Conservation (phyloP, 2,797 vertebrate genomes). For the Lepus oiostolus region DNA sequence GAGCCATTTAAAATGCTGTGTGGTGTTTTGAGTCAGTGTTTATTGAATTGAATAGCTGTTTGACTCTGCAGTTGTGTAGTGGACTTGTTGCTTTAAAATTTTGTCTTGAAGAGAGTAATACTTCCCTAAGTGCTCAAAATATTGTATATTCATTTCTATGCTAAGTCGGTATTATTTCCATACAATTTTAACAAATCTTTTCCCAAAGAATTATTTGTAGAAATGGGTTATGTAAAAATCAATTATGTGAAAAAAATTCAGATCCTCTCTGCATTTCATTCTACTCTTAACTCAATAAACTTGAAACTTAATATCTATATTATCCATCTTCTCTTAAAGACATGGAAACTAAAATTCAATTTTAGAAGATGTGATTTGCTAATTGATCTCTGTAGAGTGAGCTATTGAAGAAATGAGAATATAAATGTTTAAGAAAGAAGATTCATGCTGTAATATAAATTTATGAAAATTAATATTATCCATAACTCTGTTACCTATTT, state of each 20-base stretch:
- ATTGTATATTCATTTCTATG: conserved; percentile 28
- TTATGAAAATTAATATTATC: conserved; percentile 51
- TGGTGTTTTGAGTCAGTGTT: not conserved
- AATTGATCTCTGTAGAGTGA: conserved; percentile 55
- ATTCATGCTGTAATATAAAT: not conserved
- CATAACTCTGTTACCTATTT: not conserved
- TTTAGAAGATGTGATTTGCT: conserved; percentile 56
- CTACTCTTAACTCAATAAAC: conserved; percentile 59
- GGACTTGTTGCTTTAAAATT: not conserved
- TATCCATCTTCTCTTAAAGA: conserved; percentile 56
- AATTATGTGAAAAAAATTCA: conserved; percentile 66
- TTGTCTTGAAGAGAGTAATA: conserved; percentile 20
- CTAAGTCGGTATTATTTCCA: conserved; percentile 20
- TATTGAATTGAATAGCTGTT: not conserved
- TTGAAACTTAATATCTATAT: conserved; percentile 66
- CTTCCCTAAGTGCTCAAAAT: conserved; percentile 5
- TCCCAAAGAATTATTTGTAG: conserved; percentile 64
- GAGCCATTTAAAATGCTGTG: not conserved
- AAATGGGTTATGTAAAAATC: conserved; percentile 70
- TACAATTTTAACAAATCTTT: conserved; percentile 62
- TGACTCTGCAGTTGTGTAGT: not conserved
- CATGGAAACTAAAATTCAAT: conserved; percentile 67
- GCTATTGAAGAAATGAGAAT: conserved; percentile 21
- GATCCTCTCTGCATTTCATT: conserved; percentile 17
- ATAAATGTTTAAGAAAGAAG: conserved; percentile 60